Evolutionary conservation across 1,140 invertebrate genomes (phyloP).

Genomic region (Drosophila kepulauana): DNA sequence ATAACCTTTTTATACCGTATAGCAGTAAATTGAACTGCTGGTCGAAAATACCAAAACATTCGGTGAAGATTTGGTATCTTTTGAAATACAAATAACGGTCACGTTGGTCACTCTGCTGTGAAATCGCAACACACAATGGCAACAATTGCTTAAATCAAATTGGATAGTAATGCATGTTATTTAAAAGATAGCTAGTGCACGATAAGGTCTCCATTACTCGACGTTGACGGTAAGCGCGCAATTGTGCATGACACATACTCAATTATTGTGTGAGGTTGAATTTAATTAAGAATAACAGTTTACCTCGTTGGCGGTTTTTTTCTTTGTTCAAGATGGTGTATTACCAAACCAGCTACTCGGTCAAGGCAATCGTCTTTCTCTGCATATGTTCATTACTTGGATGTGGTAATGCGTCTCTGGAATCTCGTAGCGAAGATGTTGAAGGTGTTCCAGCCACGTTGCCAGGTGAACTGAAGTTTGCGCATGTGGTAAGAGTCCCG

Average conservation of each 20-base stretch:
- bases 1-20: too few relatives aligned
- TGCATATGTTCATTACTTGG: conserved; percentile 44
- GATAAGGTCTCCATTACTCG: conserved; percentile 38
- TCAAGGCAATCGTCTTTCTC: conserved; percentile 41
- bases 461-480: conserved; percentile 76
- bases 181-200: conserved; percentile 24
- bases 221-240: conserved; percentile 52
- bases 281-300: background rate
- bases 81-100: background rate
- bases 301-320: background rate
- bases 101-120: background rate
- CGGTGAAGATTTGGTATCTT: background rate
- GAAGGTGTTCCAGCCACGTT: conserved; percentile 30
- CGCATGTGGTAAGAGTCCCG: conserved; percentile 75
- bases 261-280: background rate
- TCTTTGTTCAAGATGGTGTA: conserved; percentile 47
- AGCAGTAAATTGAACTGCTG: too few relatives aligned
- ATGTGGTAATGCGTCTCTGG: conserved; percentile 4
- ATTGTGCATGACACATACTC: background rate
- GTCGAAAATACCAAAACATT: background rate
- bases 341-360: conserved; percentile 15
- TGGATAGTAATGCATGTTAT: conserved; percentile 29
- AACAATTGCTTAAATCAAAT: conserved; percentile 33
- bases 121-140: conserved; percentile 16
- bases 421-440: conserved; percentile 12